Conservation (phyloP, 2,797 vertebrate species). For the Bryconaethiops microstoma region DNA sequence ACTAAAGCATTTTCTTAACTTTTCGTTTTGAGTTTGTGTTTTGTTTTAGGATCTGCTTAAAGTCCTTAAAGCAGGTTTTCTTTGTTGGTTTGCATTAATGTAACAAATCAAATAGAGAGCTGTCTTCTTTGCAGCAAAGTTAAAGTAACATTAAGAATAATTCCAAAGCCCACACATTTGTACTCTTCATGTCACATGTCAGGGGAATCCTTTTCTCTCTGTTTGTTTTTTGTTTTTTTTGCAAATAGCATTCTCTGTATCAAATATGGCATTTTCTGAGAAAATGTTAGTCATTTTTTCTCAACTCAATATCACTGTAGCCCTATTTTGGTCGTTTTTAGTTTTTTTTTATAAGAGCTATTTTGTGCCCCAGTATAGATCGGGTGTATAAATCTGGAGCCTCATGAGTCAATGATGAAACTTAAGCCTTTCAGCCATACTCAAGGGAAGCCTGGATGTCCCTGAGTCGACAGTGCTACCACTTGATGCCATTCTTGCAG, state of each 20-base stretch:
- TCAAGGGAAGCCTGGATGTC: constrained; percentile 48
- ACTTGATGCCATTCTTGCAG: constrained; percentile 10
- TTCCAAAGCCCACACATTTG: background rate
- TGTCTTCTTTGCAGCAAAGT: too few relatives aligned
- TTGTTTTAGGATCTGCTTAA: background rate
- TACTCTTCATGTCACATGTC: background rate
- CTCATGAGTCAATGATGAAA: constrained; percentile 35
- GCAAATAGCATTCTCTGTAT: too few relatives aligned
- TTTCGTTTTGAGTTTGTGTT: too few relatives aligned
- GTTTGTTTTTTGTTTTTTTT: too few relatives aligned
- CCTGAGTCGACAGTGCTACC: constrained; percentile 10
- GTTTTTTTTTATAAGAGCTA: constrained; percentile 3
- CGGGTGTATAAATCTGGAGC: constrained; percentile 12
- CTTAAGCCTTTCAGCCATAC: constrained; percentile 28
- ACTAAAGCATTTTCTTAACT: background rate
- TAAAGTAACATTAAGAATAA: background rate
- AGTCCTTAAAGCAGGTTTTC: too few relatives aligned
- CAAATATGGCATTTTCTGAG: background rate
- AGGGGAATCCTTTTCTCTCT: background rate
- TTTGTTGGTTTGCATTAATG: background rate
- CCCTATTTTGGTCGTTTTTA: background rate
- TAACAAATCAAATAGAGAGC: too few relatives aligned
- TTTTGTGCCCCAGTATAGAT: constrained; percentile 20
- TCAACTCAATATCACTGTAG: background rate
- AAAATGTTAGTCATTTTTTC: background rate